A percentile compares a stretch with the other conserved stretches of the same genome.
phyloP scores from a whole-genome alignment of 2,797 vertebrate species.

The Dipus sagitta region DNA sequence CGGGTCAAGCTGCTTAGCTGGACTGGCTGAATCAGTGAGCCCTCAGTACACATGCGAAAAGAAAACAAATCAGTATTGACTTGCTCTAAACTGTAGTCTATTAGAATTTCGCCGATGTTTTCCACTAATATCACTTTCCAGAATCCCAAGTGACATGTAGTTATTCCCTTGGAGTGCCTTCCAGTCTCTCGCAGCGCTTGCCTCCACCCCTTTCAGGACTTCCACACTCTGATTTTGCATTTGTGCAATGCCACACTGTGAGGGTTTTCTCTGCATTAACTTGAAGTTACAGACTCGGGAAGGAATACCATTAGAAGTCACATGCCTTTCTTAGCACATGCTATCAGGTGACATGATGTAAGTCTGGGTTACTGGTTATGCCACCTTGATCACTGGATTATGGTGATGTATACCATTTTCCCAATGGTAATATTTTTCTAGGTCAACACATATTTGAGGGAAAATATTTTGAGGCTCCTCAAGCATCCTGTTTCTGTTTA shows the following conservation, averaged over 20 bases:
- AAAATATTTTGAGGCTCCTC: background rate
- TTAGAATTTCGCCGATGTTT: no score
- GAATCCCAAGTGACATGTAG: background rate
- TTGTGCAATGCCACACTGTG: background rate
- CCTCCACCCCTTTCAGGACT: background rate
- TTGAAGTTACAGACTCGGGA: slow-evolving; percentile 8
- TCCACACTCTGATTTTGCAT: background rate
- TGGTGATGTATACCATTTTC: background rate
- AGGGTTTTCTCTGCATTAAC: background rate
- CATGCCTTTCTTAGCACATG: background rate
- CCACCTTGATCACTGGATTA: background rate
- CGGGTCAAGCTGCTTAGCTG: no score
- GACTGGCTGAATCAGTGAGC: no score
- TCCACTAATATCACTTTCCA: background rate
- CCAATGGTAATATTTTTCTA: background rate
- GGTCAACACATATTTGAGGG: slow-evolving; percentile 4
- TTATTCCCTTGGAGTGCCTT: background rate
- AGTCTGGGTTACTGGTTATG: background rate
- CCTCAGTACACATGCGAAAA: no score
- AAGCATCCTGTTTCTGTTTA: background rate
- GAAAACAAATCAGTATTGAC: background rate
- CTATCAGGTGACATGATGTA: background rate
- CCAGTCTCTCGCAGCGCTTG: background rate
- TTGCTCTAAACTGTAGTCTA: background rate
- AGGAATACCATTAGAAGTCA: background rate